phyloP scores from a whole-genome alignment of 2,888 invertebrate species.

The Rotaria socialis region DNA sequence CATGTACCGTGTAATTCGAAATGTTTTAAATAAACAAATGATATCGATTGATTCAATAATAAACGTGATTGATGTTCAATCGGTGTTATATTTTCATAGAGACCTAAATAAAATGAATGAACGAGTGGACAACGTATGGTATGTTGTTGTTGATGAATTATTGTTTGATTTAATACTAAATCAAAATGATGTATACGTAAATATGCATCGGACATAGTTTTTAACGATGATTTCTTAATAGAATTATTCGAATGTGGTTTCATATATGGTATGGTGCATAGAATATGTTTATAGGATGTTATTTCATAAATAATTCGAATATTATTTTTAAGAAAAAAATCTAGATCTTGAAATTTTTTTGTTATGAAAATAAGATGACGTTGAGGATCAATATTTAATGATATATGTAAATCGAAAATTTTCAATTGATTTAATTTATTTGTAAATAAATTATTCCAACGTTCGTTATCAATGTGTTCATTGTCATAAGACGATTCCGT shows the following conservation, averaged over 20 bases:
- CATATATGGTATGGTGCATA: neutral
- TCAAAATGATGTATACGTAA: conserved; percentile 7
- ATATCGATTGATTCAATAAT: neutral
- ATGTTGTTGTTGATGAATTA: neutral
- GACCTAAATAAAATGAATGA: conserved; percentile 2
- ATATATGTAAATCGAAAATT: neutral
- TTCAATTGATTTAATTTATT: neutral
- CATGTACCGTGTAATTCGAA: conserved; percentile 2
- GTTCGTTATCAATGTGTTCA: neutral
- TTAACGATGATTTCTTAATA: neutral
- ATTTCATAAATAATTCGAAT: conserved; percentile 1
- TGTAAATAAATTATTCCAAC: neutral
- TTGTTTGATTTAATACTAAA: conserved; percentile 6
- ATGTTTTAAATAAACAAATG: conserved; percentile 21
- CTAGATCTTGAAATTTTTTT: neutral
- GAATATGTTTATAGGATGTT: neutral
- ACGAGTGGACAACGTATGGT: neutral
- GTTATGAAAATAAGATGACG: neutral
- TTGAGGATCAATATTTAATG: neutral
- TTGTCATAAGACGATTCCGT: neutral
- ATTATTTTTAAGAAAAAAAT: neutral
- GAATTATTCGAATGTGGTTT: neutral
- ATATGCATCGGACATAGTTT: neutral
- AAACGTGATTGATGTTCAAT: conserved; percentile 15
- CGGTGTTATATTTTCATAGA: neutral